phyloP scores from a whole-genome alignment of 2,113 vertebrate genomes.

The Ondatra zibethicus region DNA sequence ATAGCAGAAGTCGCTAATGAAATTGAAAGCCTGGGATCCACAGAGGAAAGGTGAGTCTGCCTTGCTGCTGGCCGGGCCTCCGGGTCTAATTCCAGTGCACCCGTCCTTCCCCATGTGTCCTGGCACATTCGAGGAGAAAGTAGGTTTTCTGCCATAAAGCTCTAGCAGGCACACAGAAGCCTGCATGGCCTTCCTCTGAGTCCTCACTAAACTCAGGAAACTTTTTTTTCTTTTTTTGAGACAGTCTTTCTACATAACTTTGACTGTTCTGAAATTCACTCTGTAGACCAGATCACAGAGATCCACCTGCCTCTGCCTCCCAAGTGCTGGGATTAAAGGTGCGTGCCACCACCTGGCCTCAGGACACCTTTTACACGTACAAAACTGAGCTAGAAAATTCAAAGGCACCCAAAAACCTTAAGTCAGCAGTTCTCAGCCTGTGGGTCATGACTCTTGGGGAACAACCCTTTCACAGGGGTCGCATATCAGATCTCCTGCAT shows the following conservation, averaged over 20 bases:
- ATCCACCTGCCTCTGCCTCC: not conserved
- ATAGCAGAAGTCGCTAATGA: constrained; percentile 99
- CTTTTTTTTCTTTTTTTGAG: not conserved
- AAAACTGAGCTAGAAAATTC: not conserved
- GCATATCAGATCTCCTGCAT: not conserved
- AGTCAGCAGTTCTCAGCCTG: not conserved
- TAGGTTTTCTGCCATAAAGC: too few relatives aligned
- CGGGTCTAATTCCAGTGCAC: rapidly evolving
- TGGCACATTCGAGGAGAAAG: not conserved
- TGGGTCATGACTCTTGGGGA: not conserved
- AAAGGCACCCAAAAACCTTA: not conserved
- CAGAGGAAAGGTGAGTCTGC: constrained; percentile 95
- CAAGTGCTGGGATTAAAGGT: not conserved
- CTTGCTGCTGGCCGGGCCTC: not conserved
- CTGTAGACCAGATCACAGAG: not conserved
- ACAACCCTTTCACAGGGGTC: not conserved
- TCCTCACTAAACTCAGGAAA: rapidly evolving
- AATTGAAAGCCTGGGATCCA: constrained; percentile 98
- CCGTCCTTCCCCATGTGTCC: not conserved
- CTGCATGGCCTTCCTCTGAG: not conserved
- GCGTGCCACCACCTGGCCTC: too few relatives aligned
- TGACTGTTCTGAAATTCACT: not conserved
- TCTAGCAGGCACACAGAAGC: rapidly evolving
- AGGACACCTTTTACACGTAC: not conserved
- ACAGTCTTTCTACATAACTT: not conserved